Evolutionary conservation across 2,113 vertebrate species (phyloP).

Genomic region (Ammospiza nelsoni): DNA sequence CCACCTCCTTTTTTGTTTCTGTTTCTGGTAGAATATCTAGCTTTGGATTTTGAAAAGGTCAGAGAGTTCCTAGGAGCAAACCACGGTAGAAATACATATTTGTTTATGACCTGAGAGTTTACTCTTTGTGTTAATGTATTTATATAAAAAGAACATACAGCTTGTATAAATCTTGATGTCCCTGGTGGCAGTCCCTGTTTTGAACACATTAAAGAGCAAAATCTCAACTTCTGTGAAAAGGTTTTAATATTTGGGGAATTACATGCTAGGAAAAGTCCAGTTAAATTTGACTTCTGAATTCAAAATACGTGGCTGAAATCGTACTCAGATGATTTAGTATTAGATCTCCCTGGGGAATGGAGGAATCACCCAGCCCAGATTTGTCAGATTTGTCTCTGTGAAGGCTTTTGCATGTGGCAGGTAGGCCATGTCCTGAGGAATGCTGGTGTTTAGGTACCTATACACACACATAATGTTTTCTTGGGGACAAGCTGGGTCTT

Average conservation of each 20-base stretch:
- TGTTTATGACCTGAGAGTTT: neutral
- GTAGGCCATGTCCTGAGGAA: neutral
- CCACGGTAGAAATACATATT: neutral
- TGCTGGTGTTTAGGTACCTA: neutral
- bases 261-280: neutral
- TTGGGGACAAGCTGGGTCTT: neutral
- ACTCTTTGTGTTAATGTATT: neutral
- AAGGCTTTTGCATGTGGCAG: neutral
- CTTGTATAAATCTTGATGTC: neutral
- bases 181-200: neutral
- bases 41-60: slow-evolving; percentile 7
- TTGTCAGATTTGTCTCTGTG: neutral
- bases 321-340: neutral
- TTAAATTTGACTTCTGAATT: neutral
- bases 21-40: neutral
- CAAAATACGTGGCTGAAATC: neutral
- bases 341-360: neutral
- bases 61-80: neutral
- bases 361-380: neutral
- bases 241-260: neutral
- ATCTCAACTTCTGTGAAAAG: neutral
- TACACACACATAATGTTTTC: neutral
- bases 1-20: neutral
- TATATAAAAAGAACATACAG: neutral
- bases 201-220: neutral